A percentile compares a stretch with the other conserved stretches of the same genome.
Evolutionary conservation across 1,140 invertebrate genomes (phyloP).

Genomic region (Triops cancriformis): DNA sequence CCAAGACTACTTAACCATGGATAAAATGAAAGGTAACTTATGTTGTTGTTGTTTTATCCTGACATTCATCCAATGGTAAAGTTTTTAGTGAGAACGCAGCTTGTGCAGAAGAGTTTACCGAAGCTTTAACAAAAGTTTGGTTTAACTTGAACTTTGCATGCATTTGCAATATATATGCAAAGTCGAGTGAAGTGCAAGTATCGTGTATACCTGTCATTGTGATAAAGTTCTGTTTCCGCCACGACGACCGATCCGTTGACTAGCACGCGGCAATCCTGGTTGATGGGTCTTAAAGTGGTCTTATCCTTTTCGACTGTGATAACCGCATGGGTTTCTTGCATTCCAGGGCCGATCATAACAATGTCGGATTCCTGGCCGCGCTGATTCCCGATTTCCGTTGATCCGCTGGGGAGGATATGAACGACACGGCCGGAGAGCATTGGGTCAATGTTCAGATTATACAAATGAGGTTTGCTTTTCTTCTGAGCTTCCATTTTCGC

Average conservation of each 20-base stretch:
- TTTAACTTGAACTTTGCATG: too few relatives aligned
- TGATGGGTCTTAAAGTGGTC: conserved; percentile 43
- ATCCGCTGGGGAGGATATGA: conserved; percentile 45
- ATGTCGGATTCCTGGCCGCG: conserved; percentile 43
- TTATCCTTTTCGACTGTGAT: conserved; percentile 40
- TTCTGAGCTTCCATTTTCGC: conserved; percentile 44
- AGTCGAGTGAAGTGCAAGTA: background rate
- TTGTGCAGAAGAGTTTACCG: too few relatives aligned
- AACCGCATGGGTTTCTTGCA: conserved; percentile 47
- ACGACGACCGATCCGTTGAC: conserved; percentile 41
- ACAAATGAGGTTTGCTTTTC: conserved; percentile 47
- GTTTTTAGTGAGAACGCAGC: too few relatives aligned
- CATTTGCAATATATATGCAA: too few relatives aligned
- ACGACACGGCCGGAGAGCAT: conserved; percentile 48
- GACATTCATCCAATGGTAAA: too few relatives aligned
- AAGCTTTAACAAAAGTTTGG: too few relatives aligned
- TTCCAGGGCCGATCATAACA: conserved; percentile 47
- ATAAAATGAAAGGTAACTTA: too few relatives aligned
- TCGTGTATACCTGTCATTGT: conserved; percentile 47
- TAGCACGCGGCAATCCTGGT: conserved; percentile 43
- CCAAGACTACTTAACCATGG: too few relatives aligned
- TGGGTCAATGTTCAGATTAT: conserved; percentile 53
- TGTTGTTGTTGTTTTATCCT: too few relatives aligned
- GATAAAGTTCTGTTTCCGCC: conserved; percentile 42
- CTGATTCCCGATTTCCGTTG: conserved; percentile 44